Conservation (phyloP, 1,140 invertebrate genomes). For the Meloidogyne exigua region DNA sequence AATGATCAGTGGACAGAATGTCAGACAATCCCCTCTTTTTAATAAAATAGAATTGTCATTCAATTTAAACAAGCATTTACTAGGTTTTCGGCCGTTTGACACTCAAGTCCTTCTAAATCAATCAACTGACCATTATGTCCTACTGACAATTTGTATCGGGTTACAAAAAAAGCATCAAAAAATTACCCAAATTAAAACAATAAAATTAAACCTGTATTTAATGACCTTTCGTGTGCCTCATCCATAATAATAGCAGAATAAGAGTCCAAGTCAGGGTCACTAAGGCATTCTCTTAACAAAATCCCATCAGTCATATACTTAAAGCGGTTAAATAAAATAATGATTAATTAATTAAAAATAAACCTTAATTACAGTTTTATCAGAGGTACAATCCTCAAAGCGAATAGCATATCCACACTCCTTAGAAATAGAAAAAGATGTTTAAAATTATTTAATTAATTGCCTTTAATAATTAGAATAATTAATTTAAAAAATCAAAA, state of each 20-base stretch:
- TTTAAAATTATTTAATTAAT: too few species aligned
- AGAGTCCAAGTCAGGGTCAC: slow-evolving; percentile 50
- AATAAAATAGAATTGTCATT: too few species aligned
- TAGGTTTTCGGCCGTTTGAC: too few species aligned
- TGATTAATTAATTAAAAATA: slow-evolving; percentile 7
- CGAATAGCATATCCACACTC: slow-evolving; percentile 93
- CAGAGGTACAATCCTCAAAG: slow-evolving; percentile 95
- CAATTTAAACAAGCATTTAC: too few species aligned
- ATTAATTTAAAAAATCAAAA: too few species aligned
- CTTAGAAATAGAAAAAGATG: slow-evolving; percentile 8
- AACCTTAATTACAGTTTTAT: slow-evolving; percentile 66
- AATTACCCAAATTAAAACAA: background rate
- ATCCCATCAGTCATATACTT: slow-evolving; percentile 61
- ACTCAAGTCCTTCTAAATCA: too few species aligned
- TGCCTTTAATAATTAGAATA: too few species aligned
- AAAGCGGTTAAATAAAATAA: slow-evolving; percentile 22
- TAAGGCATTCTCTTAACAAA: slow-evolving; percentile 49
- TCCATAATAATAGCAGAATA: slow-evolving; percentile 83
- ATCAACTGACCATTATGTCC: too few species aligned
- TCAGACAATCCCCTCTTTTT: too few species aligned
- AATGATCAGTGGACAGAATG: too few species aligned
- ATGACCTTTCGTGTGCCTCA: slow-evolving; percentile 91
- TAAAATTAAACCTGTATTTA: slow-evolving; percentile 70
- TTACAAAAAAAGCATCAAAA: too few species aligned
- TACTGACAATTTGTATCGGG: too few species aligned